Evolutionary conservation across 2,113 vertebrate genomes (phyloP).

Genomic region (Gnathonemus longibarbis): DNA sequence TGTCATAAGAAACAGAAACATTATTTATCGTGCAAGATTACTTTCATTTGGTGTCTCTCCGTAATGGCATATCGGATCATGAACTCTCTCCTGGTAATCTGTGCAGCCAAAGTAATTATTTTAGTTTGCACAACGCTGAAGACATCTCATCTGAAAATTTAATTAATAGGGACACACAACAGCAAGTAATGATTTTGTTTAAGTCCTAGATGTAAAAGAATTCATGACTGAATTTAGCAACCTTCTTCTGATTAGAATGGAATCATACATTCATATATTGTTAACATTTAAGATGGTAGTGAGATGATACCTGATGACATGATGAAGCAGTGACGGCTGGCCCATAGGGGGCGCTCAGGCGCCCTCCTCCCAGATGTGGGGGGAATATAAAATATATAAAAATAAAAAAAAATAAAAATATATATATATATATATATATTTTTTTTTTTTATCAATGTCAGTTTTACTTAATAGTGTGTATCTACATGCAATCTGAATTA

Average conservation of each 20-base stretch:
- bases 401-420: too few species aligned
- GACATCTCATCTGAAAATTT: constrained; percentile 13
- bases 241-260: constrained; percentile 9
- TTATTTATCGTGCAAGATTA: neutral
- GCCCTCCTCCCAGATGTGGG: too few species aligned
- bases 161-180: constrained; percentile 16
- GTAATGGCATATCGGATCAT: neutral
- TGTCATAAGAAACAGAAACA: neutral
- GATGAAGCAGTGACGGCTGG: neutral
- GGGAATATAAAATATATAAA: too few species aligned
- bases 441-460: too few species aligned
- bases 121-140: neutral
- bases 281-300: neutral
- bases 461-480: too few species aligned
- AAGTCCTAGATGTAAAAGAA: neutral
- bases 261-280: neutral
- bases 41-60: neutral
- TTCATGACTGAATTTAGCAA: neutral
- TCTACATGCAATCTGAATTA: too few species aligned
- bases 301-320: neutral
- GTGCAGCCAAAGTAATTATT: constrained; percentile 12
- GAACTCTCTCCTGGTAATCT: constrained; percentile 13
- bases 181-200: neutral
- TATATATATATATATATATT: too few species aligned
- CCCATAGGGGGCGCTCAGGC: too few species aligned